Base-by-base conservation (phyloP, 1,140 invertebrate species). In the Caenorhabditis briggsae region DNA sequence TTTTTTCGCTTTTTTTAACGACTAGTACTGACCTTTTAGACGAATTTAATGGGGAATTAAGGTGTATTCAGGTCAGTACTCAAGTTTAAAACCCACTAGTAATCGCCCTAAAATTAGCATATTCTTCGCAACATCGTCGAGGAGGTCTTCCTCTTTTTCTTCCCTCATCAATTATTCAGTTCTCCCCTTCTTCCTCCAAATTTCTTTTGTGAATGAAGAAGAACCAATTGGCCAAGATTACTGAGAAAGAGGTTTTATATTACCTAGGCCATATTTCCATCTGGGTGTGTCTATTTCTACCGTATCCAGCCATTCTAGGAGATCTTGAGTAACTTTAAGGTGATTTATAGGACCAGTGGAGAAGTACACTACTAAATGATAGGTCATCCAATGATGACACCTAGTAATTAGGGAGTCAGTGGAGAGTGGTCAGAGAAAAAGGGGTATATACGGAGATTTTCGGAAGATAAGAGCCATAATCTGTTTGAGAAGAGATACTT, bases 381-480 rank as follows among this genome's bases (percentile, higher is more conserved):
- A 14, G 43, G 59, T 9, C 9, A 11, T 43, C 9, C 9, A 16
- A n/a, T 78, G 70, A 78, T 78, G 70, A 78, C 70, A 78, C 70
- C 70, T 78, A 78, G 70, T 78, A 78, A 78, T 78, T 78, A 78
- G 46, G 46, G 70, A 78, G 23, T 50, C 46, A 78, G 46, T 50
- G 70, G 46, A 50, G 43, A 53, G 46, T 78, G 23, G 16, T 14
- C 20, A 78, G 46, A 78, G 14, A 48, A 50, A 25, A 23, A 41
- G 5, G 33, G 33, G 18, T 3, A 41, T 23, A 43, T 78, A 50
- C 70, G 70, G 70, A 78, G 70, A 78, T 78, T 65, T 20, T 33
- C 33, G 33, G 33, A 46, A 78, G 70, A 78, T 78, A 78, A 78
- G 70, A 78, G 70, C 70, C 70, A 78, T 78, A 78, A 78, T 78